A percentile compares a stretch with the other conserved stretches of the same genome.
Evolutionary conservation across 1,140 invertebrate genomes (phyloP).

Genomic region (Drosophila ohnishii): DNA sequence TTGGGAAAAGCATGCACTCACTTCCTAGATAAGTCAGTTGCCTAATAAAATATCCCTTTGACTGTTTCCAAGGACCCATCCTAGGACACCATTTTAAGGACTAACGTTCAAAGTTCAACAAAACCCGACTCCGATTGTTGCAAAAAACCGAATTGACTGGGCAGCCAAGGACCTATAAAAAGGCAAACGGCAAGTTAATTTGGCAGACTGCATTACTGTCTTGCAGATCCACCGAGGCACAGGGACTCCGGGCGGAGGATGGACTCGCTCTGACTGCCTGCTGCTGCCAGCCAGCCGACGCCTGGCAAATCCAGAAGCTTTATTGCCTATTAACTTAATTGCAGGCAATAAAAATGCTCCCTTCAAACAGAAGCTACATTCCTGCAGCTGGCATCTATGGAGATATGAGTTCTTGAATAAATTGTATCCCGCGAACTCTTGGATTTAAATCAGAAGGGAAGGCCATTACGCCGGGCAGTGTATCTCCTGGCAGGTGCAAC

Average conservation of each 20-base stretch:
- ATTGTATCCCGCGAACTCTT: slow-evolving; percentile 1
- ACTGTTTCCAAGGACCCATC: too few species aligned
- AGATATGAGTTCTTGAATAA: slow-evolving; percentile 11
- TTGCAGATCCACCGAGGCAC: slow-evolving; percentile 18
- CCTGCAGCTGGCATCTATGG: slow-evolving; percentile 18
- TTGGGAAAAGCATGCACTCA: neutral
- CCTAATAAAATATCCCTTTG: too few species aligned
- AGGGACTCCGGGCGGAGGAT: neutral
- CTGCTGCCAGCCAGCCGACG: slow-evolving; percentile 12
- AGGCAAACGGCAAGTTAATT: slow-evolving; percentile 24
- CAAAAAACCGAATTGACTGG: neutral
- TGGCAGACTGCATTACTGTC: slow-evolving; percentile 19
- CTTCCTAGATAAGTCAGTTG: neutral
- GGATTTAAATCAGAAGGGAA: neutral
- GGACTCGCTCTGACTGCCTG: neutral
- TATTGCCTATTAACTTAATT: slow-evolving; percentile 75
- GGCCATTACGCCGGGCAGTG: neutral
- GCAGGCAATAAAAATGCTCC: slow-evolving; percentile 64
- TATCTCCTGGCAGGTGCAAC: neutral
- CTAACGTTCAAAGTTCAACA: neutral
- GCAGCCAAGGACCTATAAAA: slow-evolving; percentile 12
- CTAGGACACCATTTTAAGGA: neutral
- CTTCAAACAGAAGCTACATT: slow-evolving; percentile 3
- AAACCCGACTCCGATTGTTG: neutral
- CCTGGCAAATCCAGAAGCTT: slow-evolving; percentile 61